Evolutionary conservation across 2,113 vertebrate species (phyloP).

Genomic region (Ovis canadensis): DNA sequence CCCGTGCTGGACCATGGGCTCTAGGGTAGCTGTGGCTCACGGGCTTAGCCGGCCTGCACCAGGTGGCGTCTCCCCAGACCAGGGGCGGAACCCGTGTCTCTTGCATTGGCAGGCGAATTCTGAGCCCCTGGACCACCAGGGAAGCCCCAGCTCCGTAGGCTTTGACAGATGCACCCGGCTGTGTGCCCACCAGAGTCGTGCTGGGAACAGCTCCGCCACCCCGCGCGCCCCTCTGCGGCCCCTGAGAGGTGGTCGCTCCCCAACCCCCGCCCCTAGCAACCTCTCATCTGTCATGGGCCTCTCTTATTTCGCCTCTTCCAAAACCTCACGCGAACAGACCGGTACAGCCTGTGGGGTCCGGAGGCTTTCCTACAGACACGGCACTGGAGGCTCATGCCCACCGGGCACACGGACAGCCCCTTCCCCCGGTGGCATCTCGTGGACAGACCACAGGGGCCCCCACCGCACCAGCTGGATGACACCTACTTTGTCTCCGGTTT

Average conservation of each 20-base stretch:
- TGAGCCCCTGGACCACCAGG: background rate
- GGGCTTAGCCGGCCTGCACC: background rate
- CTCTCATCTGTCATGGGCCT: fast-evolving
- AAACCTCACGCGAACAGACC: fast-evolving
- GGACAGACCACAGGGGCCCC: background rate
- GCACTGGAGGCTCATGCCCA: fast-evolving
- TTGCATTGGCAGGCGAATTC: background rate
- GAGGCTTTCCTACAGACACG: background rate
- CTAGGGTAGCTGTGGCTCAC: background rate
- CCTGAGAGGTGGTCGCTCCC: fast-evolving
- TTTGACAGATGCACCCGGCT: fast-evolving
- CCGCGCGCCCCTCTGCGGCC: fast-evolving
- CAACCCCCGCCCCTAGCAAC: fast-evolving
- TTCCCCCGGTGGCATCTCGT: fast-evolving
- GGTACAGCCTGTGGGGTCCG: fast-evolving
- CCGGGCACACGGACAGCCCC: fast-evolving
- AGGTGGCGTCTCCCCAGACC: background rate
- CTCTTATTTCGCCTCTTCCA: background rate
- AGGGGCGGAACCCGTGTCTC: background rate
- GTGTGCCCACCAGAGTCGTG: fast-evolving
- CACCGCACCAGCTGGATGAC: fast-evolving
- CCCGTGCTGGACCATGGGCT: background rate
- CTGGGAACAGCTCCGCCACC: background rate
- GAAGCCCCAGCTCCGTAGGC: background rate
- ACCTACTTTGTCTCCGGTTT: fast-evolving